Evolutionary conservation across 2,113 vertebrate genomes (phyloP).

Genomic region (Stigmatopora nigra): DNA sequence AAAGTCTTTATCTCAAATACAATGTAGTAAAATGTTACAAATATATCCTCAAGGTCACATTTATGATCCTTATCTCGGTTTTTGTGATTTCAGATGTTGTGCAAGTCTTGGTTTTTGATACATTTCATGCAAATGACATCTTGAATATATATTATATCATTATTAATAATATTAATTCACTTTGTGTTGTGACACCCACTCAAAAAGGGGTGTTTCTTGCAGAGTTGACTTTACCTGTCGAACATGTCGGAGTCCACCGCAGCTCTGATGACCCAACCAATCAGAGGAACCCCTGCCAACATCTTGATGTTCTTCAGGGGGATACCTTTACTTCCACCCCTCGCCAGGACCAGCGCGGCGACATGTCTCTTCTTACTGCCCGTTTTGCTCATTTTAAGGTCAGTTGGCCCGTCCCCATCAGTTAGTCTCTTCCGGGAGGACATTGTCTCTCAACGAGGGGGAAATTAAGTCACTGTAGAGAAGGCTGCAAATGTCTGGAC

Average conservation of each 20-base stretch:
- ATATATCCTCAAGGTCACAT: no score
- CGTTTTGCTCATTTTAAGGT: background rate
- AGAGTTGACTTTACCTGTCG: constrained; percentile 31
- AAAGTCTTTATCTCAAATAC: background rate
- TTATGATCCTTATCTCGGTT: no score
- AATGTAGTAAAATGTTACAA: no score
- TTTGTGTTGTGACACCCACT: no score
- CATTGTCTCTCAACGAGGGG: constrained; percentile 2
- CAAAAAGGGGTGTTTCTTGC: background rate
- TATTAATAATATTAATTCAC: no score
- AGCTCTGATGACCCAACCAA: constrained; percentile 52
- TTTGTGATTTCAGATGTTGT: no score
- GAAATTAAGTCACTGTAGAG: background rate
- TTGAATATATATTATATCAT: no score
- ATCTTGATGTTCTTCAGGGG: constrained; percentile 55
- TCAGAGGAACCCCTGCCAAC: constrained; percentile 41
- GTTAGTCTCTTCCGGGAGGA: background rate
- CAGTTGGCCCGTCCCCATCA: fast-evolving
- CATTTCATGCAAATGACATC: no score
- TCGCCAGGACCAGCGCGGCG: constrained; percentile 42
- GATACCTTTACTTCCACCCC: constrained; percentile 56
- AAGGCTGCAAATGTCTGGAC: background rate
- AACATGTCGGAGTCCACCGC: constrained; percentile 28
- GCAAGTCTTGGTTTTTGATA: no score
- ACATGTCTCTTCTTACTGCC: background rate